A percentile compares a stretch with the other conserved stretches of the same genome.
Conservation (phyloP, 2,113 vertebrate species). For the Vulpes ferrilata region DNA sequence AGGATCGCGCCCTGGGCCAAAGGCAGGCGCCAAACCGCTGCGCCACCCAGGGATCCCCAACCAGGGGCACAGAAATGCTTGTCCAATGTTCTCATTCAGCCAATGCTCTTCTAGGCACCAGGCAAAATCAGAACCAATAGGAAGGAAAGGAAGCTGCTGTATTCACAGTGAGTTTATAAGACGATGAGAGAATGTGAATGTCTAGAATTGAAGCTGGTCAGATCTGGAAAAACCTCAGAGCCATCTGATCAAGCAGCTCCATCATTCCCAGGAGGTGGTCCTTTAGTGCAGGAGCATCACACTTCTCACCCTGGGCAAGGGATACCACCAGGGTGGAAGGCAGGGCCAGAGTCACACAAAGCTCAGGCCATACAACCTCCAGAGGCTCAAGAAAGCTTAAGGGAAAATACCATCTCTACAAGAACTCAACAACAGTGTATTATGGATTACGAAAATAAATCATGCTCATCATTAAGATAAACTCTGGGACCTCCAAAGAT, state of each 20-base stretch:
- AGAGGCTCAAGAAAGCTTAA: not conserved
- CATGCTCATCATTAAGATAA: constrained; percentile 21
- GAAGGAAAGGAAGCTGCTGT: constrained; percentile 31
- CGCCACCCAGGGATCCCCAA: too few relatives aligned
- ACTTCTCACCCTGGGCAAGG: not conserved
- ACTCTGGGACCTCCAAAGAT: not conserved
- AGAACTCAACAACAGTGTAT: not conserved
- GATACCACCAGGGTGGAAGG: not conserved
- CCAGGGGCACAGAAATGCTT: constrained; percentile 3
- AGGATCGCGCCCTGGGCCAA: too few relatives aligned
- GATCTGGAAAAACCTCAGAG: constrained; percentile 18
- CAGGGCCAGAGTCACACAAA: not conserved
- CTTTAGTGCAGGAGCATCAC: not conserved
- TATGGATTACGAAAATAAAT: not conserved
- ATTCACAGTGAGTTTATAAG: constrained; percentile 35
- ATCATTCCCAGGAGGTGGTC: not conserved
- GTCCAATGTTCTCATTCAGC: not conserved
- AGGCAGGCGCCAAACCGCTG: too few relatives aligned
- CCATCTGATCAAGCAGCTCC: not conserved
- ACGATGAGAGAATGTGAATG: constrained; percentile 15
- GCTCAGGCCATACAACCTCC: not conserved
- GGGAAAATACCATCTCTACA: not conserved
- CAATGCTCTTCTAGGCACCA: not conserved
- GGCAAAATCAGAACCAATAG: constrained; percentile 44
- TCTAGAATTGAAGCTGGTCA: constrained; percentile 30